These are phyloP conservation scores for Ctenosaura bakeri DNA, from an alignment of 2,797 vertebrate genomes.

Conservation along the genomic window DNA sequence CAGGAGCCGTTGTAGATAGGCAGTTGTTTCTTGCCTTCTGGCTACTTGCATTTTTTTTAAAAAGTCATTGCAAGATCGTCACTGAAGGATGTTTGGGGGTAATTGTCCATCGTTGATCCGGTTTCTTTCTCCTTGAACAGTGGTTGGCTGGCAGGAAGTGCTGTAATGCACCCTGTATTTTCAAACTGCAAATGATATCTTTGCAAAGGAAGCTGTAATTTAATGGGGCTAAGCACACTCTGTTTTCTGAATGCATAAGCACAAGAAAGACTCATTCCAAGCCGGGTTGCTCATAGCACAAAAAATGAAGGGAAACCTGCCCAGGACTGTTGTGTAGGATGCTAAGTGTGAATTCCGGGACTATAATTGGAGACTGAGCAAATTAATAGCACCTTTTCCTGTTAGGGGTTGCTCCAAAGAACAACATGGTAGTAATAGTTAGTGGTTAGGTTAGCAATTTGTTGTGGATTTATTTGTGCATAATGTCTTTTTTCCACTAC, in stretches of 20 bases:
- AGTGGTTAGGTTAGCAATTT: background rate
- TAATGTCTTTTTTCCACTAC: too few species aligned
- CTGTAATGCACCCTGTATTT: background rate
- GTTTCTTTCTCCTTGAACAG: background rate
- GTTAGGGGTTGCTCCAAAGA: background rate
- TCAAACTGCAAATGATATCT: background rate
- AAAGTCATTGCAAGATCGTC: background rate
- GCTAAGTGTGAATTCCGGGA: background rate
- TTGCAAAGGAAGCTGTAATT: slow-evolving; percentile 19
- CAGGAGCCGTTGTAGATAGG: background rate
- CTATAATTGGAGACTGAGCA: background rate
- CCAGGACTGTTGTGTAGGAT: background rate
- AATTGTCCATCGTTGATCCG: background rate
- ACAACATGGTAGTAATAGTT: background rate
- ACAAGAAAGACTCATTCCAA: background rate
- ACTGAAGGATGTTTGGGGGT: background rate
- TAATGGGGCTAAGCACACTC: background rate
- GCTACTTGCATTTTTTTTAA: background rate
- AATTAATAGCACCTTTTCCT: background rate
- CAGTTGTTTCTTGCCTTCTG: background rate
- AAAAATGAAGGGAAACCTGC: slow-evolving; percentile 52
- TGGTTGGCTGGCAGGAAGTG: background rate
- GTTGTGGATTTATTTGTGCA: background rate
- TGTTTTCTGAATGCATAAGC: background rate
- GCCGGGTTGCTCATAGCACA: background rate